These are phyloP conservation scores for Brachionichthys hirsutus DNA, from an alignment of 2,113 vertebrate species.

Conservation along the genomic window DNA sequence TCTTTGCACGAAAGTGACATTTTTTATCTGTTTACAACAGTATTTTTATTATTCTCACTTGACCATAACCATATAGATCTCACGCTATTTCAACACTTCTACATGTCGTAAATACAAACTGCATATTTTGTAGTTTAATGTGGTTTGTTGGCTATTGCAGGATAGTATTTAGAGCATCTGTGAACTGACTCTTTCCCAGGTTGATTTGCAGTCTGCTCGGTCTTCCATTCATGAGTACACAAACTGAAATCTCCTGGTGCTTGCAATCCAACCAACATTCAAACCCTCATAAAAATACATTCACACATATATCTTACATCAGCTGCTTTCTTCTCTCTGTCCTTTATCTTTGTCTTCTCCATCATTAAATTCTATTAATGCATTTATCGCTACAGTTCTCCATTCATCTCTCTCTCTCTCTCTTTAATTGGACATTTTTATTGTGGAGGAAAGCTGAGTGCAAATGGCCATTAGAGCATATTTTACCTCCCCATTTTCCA, in stretches of 20 bases:
- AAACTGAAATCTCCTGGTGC: not conserved
- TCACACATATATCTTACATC: not conserved
- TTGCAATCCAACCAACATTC: not conserved
- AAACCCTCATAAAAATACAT: not conserved
- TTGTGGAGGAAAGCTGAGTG: constrained; percentile 41
- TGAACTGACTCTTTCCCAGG: too few species aligned
- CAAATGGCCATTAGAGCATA: constrained; percentile 55
- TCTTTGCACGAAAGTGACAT: too few species aligned
- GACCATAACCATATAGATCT: too few species aligned
- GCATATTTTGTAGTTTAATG: too few species aligned
- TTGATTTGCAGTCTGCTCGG: not conserved
- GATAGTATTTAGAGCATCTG: too few species aligned
- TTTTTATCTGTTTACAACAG: too few species aligned
- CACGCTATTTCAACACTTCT: too few species aligned
- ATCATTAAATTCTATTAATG: constrained; percentile 3
- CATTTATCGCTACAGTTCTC: not conserved
- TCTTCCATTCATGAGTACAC: not conserved
- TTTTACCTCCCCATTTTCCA: constrained; percentile 43
- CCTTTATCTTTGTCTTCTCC: not conserved
- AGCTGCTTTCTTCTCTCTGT: not conserved
- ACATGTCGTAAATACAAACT: too few species aligned
- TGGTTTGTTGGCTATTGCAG: too few species aligned
- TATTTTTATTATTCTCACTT: too few species aligned
- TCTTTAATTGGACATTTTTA: constrained; percentile 37
- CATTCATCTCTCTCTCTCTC: not conserved